Evolutionary conservation across 2,797 vertebrate species (phyloP).

Genomic region (Molossus molossus): DNA sequence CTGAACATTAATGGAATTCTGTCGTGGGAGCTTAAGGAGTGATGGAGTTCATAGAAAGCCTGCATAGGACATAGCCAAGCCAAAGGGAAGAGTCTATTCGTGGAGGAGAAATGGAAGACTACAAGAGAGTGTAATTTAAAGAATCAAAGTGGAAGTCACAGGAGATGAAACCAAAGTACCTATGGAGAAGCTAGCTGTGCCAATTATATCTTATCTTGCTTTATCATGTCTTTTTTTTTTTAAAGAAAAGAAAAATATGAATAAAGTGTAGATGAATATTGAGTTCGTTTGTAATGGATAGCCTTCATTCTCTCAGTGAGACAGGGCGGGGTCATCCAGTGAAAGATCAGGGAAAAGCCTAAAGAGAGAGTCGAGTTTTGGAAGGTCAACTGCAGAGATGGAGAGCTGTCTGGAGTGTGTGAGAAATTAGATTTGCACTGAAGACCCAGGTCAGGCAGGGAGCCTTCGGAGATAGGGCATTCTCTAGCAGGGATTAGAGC

Average conservation of each 20-base stretch:
- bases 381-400: not conserved
- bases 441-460: not conserved
- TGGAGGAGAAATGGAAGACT: not conserved
- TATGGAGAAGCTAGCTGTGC: not conserved
- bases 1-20: not conserved
- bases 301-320: not conserved
- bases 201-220: not conserved
- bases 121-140: not conserved
- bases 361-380: not conserved
- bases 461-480: not conserved
- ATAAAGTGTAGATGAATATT: not conserved
- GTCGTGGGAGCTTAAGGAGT: not conserved
- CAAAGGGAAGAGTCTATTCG: not conserved
- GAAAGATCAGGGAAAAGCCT: not conserved
- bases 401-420: not conserved
- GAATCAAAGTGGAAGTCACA: slow-evolving; percentile 20
- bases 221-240: not conserved
- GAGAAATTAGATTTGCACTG: not conserved
- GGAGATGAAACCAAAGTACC: not conserved
- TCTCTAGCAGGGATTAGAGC: not conserved
- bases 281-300: not conserved
- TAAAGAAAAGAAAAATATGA: not conserved
- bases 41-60: not conserved
- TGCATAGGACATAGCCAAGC: not conserved
- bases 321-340: not conserved